Evolutionary conservation across 2,888 invertebrate species (phyloP).

Genomic region (Meliscaeva auricollis): DNA sequence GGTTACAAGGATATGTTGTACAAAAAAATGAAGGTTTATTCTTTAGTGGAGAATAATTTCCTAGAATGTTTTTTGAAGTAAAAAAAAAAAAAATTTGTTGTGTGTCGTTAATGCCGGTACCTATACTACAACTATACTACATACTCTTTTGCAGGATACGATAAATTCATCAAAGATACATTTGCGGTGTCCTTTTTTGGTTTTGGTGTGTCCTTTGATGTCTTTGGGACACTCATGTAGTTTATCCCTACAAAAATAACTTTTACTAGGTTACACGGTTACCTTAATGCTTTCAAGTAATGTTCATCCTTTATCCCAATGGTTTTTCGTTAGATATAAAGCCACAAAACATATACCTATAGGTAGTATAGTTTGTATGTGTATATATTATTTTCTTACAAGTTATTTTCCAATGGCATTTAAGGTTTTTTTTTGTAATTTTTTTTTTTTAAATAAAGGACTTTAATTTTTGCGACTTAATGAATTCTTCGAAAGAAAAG

Average conservation of each 20-base stretch:
- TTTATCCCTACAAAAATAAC: constrained; percentile 64
- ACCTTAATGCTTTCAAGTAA: constrained; percentile 69
- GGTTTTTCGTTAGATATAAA: constrained; percentile 17
- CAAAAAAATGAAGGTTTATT: constrained; percentile 29
- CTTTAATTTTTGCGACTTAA: constrained; percentile 67
- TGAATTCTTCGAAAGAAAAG: constrained; percentile 30
- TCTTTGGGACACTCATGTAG: constrained; percentile 58
- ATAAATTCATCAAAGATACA: constrained; percentile 72
- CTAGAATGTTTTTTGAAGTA: constrained; percentile 59
- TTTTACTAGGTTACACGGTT: constrained; percentile 75
- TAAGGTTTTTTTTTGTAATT: background rate
- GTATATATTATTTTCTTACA: background rate
- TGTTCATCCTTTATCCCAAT: constrained; percentile 70
- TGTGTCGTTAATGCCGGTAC: constrained; percentile 22
- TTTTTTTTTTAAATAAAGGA: constrained; percentile 33
- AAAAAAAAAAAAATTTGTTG: constrained; percentile 31
- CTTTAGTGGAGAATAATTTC: constrained; percentile 33
- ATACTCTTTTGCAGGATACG: constrained; percentile 29
- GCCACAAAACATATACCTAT: background rate
- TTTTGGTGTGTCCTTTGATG: constrained; percentile 60
- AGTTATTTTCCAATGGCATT: background rate
- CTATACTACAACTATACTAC: constrained; percentile 7
- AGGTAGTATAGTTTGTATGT: background rate
- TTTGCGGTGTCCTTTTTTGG: constrained; percentile 42
- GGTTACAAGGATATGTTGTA: background rate